Percentiles rank a stretch among this genome's conserved stretches.
Conservation (phyloP, 2,797 vertebrate genomes). For the Melanogrammus aeglefinus region DNA sequence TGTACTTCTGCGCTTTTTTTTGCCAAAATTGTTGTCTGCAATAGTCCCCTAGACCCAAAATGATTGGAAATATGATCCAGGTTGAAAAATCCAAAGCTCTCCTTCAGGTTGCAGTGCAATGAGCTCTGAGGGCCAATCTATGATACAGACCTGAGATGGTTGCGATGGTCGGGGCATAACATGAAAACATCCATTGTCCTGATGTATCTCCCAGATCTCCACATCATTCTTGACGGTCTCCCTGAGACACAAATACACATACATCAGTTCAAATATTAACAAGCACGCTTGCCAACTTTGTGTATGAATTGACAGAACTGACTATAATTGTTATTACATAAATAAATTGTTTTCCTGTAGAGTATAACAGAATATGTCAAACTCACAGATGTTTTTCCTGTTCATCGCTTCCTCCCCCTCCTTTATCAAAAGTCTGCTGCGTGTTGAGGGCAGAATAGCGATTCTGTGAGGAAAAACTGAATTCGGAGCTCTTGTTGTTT, state of each 20-base stretch:
- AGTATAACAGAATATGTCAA: background rate
- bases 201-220: conserved; percentile 86
- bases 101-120: too few relatives aligned
- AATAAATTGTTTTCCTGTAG: background rate
- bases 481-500: conserved; percentile 56
- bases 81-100: too few relatives aligned
- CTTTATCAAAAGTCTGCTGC: conserved; percentile 50
- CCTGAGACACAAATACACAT: conserved; percentile 56
- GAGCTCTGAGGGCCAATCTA: too few relatives aligned
- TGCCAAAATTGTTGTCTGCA: too few relatives aligned
- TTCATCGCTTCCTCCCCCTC: conserved; percentile 57
- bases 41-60: too few relatives aligned
- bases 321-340: background rate
- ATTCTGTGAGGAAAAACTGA: conserved; percentile 75
- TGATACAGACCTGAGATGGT: conserved; percentile 79
- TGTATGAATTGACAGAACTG: background rate
- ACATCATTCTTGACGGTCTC: conserved; percentile 84
- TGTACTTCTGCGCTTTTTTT: too few relatives aligned
- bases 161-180: conserved; percentile 73
- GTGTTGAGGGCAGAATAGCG: conserved; percentile 68
- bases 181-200: conserved; percentile 89
- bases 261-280: background rate
- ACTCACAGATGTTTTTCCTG: conserved; percentile 84
- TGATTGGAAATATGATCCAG: too few relatives aligned
- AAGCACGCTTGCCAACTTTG: background rate